phyloP scores from a whole-genome alignment of 2,797 vertebrate genomes.

The Poliocrania exsul region DNA sequence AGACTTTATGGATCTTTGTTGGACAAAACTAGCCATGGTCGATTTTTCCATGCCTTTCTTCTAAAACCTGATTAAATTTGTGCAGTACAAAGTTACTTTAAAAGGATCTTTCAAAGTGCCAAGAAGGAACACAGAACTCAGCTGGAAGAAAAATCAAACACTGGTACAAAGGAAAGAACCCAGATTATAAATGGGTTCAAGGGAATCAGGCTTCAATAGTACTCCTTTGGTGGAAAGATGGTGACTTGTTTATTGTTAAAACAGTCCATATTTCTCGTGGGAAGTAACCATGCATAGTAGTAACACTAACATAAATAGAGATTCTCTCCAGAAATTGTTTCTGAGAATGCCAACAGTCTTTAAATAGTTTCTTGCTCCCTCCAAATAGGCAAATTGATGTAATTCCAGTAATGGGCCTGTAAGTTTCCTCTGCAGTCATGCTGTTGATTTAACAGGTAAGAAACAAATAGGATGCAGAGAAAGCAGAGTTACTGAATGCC shows the following conservation, averaged over 20 bases:
- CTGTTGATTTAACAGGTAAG: background rate
- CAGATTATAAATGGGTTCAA: background rate
- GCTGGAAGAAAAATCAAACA: background rate
- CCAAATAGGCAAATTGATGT: conserved; percentile 14
- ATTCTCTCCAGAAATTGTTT: conserved; percentile 49
- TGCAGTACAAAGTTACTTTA: background rate
- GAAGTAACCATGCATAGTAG: conserved; percentile 46
- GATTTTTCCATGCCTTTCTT: background rate
- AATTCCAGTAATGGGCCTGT: conserved; percentile 1
- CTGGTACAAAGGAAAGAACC: background rate
- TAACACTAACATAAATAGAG: conserved; percentile 58
- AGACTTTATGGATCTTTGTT: background rate
- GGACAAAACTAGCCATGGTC: background rate
- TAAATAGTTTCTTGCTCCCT: conserved; percentile 46
- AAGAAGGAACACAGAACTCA: background rate
- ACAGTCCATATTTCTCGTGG: conserved; percentile 63
- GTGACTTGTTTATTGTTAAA: conserved; percentile 35
- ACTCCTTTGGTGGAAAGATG: conserved; percentile 6
- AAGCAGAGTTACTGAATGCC: background rate
- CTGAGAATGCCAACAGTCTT: background rate
- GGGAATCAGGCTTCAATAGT: background rate
- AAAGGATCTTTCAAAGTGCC: background rate
- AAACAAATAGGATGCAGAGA: background rate
- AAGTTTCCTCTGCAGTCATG: background rate
- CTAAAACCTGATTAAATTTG: background rate